Evolutionary conservation across 1,140 invertebrate genomes (phyloP).

Genomic region (Sitobion miscanthi): DNA sequence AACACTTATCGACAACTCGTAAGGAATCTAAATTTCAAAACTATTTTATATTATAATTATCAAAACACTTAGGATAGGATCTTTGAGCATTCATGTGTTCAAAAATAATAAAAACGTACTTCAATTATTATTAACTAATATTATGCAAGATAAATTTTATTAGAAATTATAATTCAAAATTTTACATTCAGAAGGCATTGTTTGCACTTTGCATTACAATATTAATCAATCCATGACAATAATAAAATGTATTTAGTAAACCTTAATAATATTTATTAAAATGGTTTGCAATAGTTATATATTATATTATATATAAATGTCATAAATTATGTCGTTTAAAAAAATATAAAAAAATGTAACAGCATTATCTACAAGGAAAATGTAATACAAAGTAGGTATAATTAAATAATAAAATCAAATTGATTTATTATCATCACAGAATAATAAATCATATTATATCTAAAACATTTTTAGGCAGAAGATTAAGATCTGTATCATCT

Average conservation of each 20-base stretch:
- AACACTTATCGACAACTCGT: too few relatives aligned
- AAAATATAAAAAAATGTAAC: not conserved
- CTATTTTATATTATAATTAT: too few relatives aligned
- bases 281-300: not conserved
- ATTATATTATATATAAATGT: not conserved
- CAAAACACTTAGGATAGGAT: too few relatives aligned
- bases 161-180: too few relatives aligned
- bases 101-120: too few relatives aligned
- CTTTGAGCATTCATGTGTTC: too few relatives aligned
- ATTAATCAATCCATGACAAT: too few relatives aligned
- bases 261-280: not conserved
- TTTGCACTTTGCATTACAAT: too few relatives aligned
- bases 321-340: not conserved
- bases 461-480: not conserved
- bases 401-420: not conserved
- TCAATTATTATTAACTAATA: too few relatives aligned
- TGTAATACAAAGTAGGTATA: conserved; percentile 3
- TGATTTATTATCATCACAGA: not conserved
- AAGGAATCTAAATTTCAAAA: too few relatives aligned
- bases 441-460: not conserved
- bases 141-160: too few relatives aligned
- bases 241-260: not conserved
- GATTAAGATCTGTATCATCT: not conserved
- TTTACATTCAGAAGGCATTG: too few relatives aligned
- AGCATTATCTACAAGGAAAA: not conserved